Percentiles rank a stretch among this genome's conserved stretches.
phyloP scores from a whole-genome alignment of 2,113 vertebrate species.

The Ursus arctos region DNA sequence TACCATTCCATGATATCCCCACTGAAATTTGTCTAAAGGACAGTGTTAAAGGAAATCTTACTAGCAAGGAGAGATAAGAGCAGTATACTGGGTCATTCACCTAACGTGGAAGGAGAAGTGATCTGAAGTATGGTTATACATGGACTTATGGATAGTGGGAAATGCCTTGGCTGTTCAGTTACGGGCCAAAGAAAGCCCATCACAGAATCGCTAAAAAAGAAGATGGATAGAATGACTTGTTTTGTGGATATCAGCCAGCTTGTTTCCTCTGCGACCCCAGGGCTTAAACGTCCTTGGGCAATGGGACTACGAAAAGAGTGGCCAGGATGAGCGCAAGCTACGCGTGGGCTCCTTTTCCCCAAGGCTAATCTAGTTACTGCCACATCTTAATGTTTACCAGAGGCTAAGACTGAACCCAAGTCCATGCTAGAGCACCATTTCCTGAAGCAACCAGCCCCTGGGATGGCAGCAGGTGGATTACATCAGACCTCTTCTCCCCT shows the following conservation, averaged over 20 bases:
- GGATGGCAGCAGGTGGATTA: not conserved
- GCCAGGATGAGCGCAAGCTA: accelerated
- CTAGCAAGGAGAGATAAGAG: not conserved
- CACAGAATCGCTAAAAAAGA: not conserved
- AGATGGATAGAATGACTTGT: not conserved
- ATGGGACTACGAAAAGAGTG: not conserved
- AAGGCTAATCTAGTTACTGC: not conserved
- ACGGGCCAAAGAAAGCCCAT: too few species aligned
- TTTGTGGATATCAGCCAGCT: not conserved
- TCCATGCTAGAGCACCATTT: not conserved
- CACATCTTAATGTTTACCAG: not conserved
- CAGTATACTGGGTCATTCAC: not conserved
- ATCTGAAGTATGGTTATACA: not conserved
- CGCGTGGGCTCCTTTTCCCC: not conserved
- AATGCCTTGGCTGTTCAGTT: not conserved
- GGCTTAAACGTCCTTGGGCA: not conserved
- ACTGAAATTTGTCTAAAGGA: not conserved
- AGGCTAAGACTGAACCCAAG: not conserved
- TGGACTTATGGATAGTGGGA: not conserved
- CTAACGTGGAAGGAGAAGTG: not conserved
- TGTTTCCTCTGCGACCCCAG: not conserved
- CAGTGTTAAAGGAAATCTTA: not conserved
- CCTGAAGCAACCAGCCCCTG: not conserved
- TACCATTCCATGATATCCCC: not conserved
- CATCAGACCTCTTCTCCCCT: not conserved